Base-by-base conservation (phyloP, 2,797 vertebrate species). In the Poeciliopsis infans region DNA sequence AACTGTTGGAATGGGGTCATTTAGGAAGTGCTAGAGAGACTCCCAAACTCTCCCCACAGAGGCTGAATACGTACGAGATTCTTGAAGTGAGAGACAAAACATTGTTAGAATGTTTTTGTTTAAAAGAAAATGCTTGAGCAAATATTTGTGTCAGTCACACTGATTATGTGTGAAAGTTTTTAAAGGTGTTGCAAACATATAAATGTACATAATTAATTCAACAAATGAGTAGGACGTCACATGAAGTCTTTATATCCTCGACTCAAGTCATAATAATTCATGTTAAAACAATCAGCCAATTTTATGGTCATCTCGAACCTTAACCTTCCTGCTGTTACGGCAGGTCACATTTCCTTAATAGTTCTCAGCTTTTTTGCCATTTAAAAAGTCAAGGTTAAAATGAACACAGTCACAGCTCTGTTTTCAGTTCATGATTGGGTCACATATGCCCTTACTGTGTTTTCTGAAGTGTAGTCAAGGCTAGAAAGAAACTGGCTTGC, bases 1-100 rank as follows among this genome's bases (percentile, higher is more conserved):
- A 46, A 46, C 12, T 1, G n/a, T 46, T 45, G 2, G 13, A 39
- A 70, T 70, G 41, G 68, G 68, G 81, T 75, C 53, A 10, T 95
- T 94, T 95, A 92, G 95, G 87, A 95, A 88, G 89, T 89, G 85
- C 90, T 86, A 82, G 90, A 86, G 81, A 83, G 72, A 85, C 87
- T 91, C 74, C 0, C 77, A 78, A 87, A 79, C 89, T 83, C 64
- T 68, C 36, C 64, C 64, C 64, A 41, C 25, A 28, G 41, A n/a
- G n/a, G 12, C 68, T 16, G 43, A 41, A 6, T 68, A n/a, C 23
- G 20, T 68, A 68, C 43, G 10, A 43, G 23, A 69, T 41, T 25
- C 11, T 12, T 43, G 10, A 69, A 23, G 7, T 12, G 2, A 39
- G 39, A 36, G 66, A 43, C 20, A 25, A 69, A 69, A 43, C 66